These are phyloP conservation scores for Chrysogorgia sp. DNA, from an alignment of 92 coral and sea anemone genomes.

Conservation along the genomic window DNA sequence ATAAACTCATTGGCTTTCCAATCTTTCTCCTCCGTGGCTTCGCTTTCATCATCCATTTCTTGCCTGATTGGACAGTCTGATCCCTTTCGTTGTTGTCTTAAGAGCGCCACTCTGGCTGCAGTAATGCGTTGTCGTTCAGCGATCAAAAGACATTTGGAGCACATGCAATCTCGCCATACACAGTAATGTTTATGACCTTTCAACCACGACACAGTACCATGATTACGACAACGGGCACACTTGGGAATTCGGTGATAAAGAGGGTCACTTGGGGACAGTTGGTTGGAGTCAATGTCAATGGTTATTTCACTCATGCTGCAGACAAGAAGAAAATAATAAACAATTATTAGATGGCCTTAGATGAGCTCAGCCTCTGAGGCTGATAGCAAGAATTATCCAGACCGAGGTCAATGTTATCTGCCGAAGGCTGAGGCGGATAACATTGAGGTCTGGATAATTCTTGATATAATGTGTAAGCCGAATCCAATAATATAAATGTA, in stretches of 20 bases:
- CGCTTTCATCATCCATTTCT: slow-evolving; percentile 81
- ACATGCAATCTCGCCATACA: slow-evolving; percentile 96
- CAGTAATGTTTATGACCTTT: slow-evolving; percentile 99
- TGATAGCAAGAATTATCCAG: too few species aligned
- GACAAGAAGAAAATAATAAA: slow-evolving; percentile 4
- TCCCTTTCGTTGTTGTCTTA: slow-evolving; percentile 96
- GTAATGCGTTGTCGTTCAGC: slow-evolving; percentile 95
- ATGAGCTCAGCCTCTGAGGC: too few species aligned
- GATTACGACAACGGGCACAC: slow-evolving; percentile 98
- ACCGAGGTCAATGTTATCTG: too few species aligned
- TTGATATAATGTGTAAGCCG: too few species aligned
- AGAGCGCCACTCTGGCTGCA: slow-evolving; percentile 95
- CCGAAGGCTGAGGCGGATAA: too few species aligned
- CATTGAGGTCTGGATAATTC: too few species aligned
- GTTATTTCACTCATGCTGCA: slow-evolving; percentile 71
- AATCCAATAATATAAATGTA: too few species aligned
- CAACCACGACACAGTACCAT: slow-evolving; percentile 97
- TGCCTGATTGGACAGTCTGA: slow-evolving; percentile 77
- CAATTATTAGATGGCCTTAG: not conserved
- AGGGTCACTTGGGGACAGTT: slow-evolving; percentile 55
- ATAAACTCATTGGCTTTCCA: slow-evolving; percentile 71
- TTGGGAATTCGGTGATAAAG: slow-evolving; percentile 89
- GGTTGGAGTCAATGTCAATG: slow-evolving; percentile 53
- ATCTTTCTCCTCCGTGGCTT: slow-evolving; percentile 69
- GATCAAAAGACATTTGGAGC: slow-evolving; percentile 91